Evolutionary conservation across 2,888 invertebrate genomes (phyloP).

Genomic region (Lathronympha strigana): DNA sequence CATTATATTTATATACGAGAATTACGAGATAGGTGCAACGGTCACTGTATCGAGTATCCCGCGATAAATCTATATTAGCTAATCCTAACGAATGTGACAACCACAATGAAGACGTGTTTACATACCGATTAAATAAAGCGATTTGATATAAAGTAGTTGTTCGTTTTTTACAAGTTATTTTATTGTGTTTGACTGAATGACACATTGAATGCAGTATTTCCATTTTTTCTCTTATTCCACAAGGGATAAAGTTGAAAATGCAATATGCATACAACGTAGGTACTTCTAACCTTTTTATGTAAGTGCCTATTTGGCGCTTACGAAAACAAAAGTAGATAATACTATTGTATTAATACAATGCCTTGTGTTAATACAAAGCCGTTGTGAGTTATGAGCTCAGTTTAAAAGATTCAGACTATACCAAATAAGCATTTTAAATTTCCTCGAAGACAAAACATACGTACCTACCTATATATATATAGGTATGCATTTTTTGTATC

Average conservation of each 20-base stretch:
- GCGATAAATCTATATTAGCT: slow-evolving; percentile 31
- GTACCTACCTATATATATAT: too few species aligned
- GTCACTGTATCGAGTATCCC: slow-evolving; percentile 20
- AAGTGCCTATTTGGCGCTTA: too few species aligned
- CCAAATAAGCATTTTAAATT: too few species aligned
- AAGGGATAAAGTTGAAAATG: too few species aligned
- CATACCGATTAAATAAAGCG: neutral
- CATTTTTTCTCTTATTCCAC: neutral
- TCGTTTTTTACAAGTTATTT: neutral
- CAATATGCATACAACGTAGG: neutral
- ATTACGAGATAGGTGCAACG: slow-evolving; percentile 26
- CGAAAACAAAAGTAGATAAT: too few species aligned
- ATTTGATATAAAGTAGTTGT: slow-evolving; percentile 1
- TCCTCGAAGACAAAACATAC: too few species aligned
- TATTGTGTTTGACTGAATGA: neutral
- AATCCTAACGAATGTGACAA: slow-evolving; percentile 32
- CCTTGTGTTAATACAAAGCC: too few species aligned
- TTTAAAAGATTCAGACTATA: too few species aligned
- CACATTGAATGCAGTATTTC: neutral
- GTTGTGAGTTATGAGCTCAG: too few species aligned
- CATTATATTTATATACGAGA: slow-evolving; percentile 7
- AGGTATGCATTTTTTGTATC: too few species aligned
- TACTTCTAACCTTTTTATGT: too few species aligned
- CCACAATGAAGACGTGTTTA: slow-evolving; percentile 20
- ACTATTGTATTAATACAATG: too few species aligned